These are phyloP conservation scores for Emydocephalus ijimae DNA, from an alignment of 2,113 vertebrate species.

Conservation along the genomic window DNA sequence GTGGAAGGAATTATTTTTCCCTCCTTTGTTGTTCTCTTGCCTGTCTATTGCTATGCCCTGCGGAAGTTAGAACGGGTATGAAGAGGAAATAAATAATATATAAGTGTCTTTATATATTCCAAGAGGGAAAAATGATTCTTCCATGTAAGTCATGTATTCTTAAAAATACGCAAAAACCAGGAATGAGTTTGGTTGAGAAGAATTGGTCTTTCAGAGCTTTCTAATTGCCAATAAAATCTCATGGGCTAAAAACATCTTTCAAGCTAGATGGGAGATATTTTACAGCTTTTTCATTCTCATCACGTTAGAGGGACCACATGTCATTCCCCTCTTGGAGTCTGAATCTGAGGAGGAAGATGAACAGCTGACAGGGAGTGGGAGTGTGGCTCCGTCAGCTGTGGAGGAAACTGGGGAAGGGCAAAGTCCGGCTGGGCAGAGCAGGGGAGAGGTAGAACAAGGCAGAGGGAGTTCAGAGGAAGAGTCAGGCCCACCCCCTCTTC, in stretches of 20 bases:
- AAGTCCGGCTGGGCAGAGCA: no score
- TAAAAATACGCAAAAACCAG: not conserved
- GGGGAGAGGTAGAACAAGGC: no score
- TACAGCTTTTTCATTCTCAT: not conserved
- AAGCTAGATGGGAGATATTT: not conserved
- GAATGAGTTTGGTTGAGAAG: not conserved
- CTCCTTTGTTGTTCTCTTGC: not conserved
- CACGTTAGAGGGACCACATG: not conserved
- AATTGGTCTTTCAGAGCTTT: not conserved
- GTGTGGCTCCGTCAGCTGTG: no score
- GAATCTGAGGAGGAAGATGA: no score
- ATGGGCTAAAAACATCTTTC: not conserved
- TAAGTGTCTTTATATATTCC: not conserved
- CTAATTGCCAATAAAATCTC: not conserved
- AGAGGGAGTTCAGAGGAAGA: no score
- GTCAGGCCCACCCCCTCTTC: no score
- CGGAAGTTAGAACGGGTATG: not conserved
- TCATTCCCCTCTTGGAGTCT: no score
- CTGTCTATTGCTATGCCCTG: not conserved
- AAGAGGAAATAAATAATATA: not conserved
- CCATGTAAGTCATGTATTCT: no score
- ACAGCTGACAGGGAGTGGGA: no score
- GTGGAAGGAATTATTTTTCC: not conserved
- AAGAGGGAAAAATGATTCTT: not conserved
- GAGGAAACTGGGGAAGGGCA: no score